Conservation (phyloP, 2,113 vertebrate genomes). For the Paracanthobrama guichenoti region DNA sequence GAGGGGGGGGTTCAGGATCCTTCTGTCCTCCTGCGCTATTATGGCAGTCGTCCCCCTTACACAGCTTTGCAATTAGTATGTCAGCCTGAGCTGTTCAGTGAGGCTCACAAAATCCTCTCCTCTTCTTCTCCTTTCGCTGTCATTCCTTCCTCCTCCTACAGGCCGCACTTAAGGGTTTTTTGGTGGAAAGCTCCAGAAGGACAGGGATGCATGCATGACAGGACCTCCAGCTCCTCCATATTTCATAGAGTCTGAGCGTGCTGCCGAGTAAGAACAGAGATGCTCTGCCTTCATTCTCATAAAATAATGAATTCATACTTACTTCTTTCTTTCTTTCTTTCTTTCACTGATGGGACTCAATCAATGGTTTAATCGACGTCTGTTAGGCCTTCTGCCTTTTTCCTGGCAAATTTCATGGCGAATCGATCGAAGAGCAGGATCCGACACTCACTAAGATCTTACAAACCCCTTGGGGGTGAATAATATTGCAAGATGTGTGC, state of each 20-base stretch:
- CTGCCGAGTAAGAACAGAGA: constrained; percentile 12
- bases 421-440: constrained; percentile 22
- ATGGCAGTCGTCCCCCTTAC: constrained; percentile 56
- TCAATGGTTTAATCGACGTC: constrained; percentile 15
- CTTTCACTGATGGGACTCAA: constrained; percentile 33
- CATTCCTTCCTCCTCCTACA: constrained; percentile 42
- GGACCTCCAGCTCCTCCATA: constrained; percentile 43
- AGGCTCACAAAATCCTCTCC: constrained; percentile 26
- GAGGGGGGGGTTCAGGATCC: constrained; percentile 28
- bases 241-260: constrained; percentile 32
- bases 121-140: constrained; percentile 24
- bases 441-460: background rate
- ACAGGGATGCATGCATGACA: constrained; percentile 55
- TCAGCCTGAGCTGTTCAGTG: constrained; percentile 45
- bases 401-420: background rate
- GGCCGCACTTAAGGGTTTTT: constrained; percentile 40
- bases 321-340: too few species aligned
- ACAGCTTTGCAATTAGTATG: constrained; percentile 66
- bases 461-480: constrained; percentile 5
- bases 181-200: constrained; percentile 44
- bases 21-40: constrained; percentile 54
- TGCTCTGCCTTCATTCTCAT: constrained; percentile 7
- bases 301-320: constrained; percentile 22
- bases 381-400: background rate
- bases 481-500: constrained; percentile 3